Evolutionary conservation across 37 sponge, comb jelly and placozoan species (phyloP).

Genomic region (Eunapius fragilis): DNA sequence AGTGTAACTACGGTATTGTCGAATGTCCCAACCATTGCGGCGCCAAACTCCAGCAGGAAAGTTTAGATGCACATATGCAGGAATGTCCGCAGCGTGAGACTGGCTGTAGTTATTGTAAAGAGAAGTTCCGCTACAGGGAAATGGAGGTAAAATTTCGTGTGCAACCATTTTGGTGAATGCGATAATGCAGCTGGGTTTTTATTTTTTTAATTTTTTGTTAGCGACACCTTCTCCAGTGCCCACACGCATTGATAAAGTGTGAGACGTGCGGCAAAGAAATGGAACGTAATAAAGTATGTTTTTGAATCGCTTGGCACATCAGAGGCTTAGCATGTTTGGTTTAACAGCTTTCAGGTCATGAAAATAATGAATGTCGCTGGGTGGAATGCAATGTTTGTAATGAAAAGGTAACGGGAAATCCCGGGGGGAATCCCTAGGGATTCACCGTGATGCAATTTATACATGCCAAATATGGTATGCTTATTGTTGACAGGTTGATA

Average conservation of each 20-base stretch:
- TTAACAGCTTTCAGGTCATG: constrained; percentile 20
- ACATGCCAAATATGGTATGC: not conserved
- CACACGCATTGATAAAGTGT: constrained; percentile 18
- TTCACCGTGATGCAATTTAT: not conserved
- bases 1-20: constrained; percentile 47
- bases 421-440: constrained; percentile 9
- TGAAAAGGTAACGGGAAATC: constrained; percentile 36
- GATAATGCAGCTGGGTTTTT: too few species aligned
- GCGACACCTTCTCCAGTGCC: constrained; percentile 40
- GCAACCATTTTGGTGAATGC: not conserved
- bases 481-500: not conserved
- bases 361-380: not conserved
- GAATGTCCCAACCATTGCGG: constrained; percentile 50
- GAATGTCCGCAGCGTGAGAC: constrained; percentile 38
- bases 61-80: constrained; percentile 30
- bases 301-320: not conserved
- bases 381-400: constrained; percentile 31
- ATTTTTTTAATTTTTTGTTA: too few species aligned
- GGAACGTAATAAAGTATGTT: not conserved
- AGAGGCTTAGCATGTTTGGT: not conserved
- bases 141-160: constrained; percentile 21
- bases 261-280: constrained; percentile 15
- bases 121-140: not conserved
- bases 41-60: not conserved
- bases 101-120: constrained; percentile 48